Evolutionary conservation across 1,140 invertebrate genomes (phyloP).

Genomic region (Drosophila arizonae): DNA sequence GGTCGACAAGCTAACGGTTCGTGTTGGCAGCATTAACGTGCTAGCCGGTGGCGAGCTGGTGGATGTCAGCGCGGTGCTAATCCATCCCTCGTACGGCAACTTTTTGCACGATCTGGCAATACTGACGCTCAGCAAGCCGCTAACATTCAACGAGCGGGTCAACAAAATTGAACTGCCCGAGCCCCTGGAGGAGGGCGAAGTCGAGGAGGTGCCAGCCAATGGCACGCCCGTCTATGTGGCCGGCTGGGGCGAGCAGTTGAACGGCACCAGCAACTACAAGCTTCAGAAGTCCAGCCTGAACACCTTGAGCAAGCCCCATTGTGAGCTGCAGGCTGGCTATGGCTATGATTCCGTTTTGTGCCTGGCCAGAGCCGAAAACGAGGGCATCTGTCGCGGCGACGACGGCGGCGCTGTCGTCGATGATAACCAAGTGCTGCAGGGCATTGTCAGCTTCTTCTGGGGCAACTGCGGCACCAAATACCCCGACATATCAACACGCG

Average conservation of each 20-base stretch:
- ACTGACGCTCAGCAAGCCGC: conserved; percentile 68
- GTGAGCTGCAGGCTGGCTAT: conserved; percentile 64
- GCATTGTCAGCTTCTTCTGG: conserved; percentile 65
- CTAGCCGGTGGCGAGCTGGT: conserved; percentile 67
- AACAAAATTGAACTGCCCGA: conserved; percentile 62
- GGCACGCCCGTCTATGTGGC: conserved; percentile 57
- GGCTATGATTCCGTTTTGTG: conserved; percentile 62
- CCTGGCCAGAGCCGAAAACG: conserved; percentile 50
- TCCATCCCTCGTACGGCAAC: conserved; percentile 82
- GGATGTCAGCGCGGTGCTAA: conserved; percentile 40
- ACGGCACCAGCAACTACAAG: conserved; percentile 59
- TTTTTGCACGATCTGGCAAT: conserved; percentile 84
- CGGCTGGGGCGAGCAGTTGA: conserved; percentile 68
- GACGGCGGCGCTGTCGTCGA: conserved; percentile 60
- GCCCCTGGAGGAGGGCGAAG: conserved; percentile 23
- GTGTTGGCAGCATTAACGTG: conserved; percentile 76
- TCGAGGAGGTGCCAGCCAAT: conserved; percentile 39
- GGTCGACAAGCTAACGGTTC: conserved; percentile 34
- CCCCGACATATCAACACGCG: conserved; percentile 59
- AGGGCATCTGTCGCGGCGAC: conserved; percentile 72
- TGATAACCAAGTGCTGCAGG: conserved; percentile 47
- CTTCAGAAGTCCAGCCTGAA: conserved; percentile 59
- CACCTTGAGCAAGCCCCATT: conserved; percentile 49
- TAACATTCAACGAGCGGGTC: conserved; percentile 75
- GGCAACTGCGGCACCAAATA: conserved; percentile 65